Percentiles rank a stretch among this genome's conserved stretches.
Evolutionary conservation across 2,113 vertebrate genomes (phyloP).

Genomic region (Brachyhypopomus occidentalis): DNA sequence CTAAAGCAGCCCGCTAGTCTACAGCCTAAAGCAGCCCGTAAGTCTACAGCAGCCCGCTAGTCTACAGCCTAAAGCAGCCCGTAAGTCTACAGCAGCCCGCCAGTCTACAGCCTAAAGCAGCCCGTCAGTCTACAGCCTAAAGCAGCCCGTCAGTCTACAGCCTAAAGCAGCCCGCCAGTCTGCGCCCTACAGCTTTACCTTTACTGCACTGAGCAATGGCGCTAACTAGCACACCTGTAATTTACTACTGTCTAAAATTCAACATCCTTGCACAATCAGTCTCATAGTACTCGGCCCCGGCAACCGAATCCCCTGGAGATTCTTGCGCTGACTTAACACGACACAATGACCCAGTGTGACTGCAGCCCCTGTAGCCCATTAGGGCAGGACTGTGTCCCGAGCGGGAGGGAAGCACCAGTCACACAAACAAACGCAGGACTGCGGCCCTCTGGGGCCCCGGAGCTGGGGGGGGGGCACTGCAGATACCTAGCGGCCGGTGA

Average conservation of each 20-base stretch:
- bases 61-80: too few species aligned
- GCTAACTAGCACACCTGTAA: not conserved
- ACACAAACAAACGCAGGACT: constrained; percentile 36
- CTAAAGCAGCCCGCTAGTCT: too few species aligned
- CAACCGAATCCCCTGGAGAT: not conserved
- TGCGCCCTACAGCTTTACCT: too few species aligned
- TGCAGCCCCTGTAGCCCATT: constrained; percentile 17
- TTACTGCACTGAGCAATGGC: too few species aligned
- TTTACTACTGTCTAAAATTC: not conserved
- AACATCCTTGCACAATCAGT: not conserved
- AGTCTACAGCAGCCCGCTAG: too few species aligned
- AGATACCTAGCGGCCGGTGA: constrained; percentile 7
- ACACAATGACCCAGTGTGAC: not conserved
- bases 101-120: too few species aligned
- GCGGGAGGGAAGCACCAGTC: constrained; percentile 26
- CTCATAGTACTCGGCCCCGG: not conserved
- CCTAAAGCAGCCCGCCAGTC: too few species aligned
- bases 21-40: too few species aligned
- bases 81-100: too few species aligned
- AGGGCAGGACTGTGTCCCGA: not conserved
- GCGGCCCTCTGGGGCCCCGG: constrained; percentile 13
- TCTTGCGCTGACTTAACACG: not conserved
- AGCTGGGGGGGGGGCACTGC: constrained; percentile 27
- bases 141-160: too few species aligned
- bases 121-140: too few species aligned